These are phyloP conservation scores for Bombus haemorrhoidalis DNA, from an alignment of 1,140 invertebrate genomes.

Conservation along the genomic window DNA sequence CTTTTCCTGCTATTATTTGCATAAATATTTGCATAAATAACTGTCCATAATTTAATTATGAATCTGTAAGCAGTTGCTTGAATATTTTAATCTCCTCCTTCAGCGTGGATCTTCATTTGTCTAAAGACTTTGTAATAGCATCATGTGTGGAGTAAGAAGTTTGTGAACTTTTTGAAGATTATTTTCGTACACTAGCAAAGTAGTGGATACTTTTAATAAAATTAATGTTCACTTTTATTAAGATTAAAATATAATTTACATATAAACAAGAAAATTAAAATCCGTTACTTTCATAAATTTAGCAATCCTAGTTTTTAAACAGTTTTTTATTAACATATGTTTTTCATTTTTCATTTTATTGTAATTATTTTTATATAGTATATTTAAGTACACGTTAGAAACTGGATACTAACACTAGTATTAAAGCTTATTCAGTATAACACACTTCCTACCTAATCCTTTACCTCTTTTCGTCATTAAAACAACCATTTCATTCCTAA, in stretches of 20 bases:
- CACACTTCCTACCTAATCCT: too few species aligned
- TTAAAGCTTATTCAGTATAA: too few species aligned
- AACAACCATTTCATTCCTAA: background rate
- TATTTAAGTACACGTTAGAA: background rate
- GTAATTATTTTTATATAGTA: background rate
- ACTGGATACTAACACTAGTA: background rate
- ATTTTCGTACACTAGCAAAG: background rate
- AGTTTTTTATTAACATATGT: background rate
- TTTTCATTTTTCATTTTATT: background rate
- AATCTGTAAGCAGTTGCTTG: too few species aligned
- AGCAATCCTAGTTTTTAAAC: background rate
- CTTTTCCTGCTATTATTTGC: too few species aligned
- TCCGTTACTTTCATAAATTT: background rate
- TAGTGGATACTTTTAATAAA: background rate
- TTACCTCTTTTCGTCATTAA: too few species aligned
- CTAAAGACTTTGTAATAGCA: too few species aligned
- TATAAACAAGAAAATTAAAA: background rate
- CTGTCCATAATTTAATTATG: too few species aligned
- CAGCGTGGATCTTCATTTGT: too few species aligned
- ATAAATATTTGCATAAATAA: too few species aligned
- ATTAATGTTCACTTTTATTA: background rate
- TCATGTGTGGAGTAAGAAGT: too few species aligned
- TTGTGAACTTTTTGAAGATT: background rate
- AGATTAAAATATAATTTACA: background rate
- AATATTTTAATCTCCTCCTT: too few species aligned